Evolutionary conservation across 2,113 vertebrate genomes (phyloP), one percentile per base, ranked within the genome.

Genomic region (Oenanthe melanoleuca): DNA sequence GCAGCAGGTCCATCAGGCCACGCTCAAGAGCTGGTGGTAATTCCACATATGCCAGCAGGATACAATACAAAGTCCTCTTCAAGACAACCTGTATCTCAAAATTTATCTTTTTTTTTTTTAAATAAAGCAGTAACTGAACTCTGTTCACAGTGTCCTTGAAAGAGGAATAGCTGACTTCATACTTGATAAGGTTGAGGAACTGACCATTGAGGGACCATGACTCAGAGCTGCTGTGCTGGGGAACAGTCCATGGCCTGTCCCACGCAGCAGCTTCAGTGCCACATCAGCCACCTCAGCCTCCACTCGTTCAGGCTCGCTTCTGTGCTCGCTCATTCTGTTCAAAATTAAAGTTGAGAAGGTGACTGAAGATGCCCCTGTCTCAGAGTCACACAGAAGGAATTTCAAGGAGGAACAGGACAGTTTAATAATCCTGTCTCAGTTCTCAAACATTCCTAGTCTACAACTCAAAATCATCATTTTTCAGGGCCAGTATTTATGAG

Each of bases 301-400:
- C 31, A 3, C 14, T 31, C 11, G 0, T 3, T 98, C 89, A 97
- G 25, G 67, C 93, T 67, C 96, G 92, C 31, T 71, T 97, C 84
- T 95, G 84, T 0, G 93, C 94, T 55, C 40, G 92, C 61, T 98
- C 97, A 0, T 49, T 81, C 97, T 98, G 95, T 93, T 52, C 34
- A 93, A 92, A 93, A 82, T 50, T 3, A 74, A 93, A 94, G 73
- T 47, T 37, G 26, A 92, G 29, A 89, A 59, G 31, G 53, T 96
- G 23, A 95, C 6, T 88, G 69, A 78, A 86, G 47, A 63, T 34
- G 38, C 3, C 29, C 4, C 49, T 33, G 28, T 31, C 89, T 90
- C n/a, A 71, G 17, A 69, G 53, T 63, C 71, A 82, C 64, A 74
- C 9, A 86, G 44, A 80, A 92, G 4, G 18, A n/a, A 47, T 25